Conservation (phyloP, 2,113 vertebrate genomes). For the Gymnobelideus leadbeateri region DNA sequence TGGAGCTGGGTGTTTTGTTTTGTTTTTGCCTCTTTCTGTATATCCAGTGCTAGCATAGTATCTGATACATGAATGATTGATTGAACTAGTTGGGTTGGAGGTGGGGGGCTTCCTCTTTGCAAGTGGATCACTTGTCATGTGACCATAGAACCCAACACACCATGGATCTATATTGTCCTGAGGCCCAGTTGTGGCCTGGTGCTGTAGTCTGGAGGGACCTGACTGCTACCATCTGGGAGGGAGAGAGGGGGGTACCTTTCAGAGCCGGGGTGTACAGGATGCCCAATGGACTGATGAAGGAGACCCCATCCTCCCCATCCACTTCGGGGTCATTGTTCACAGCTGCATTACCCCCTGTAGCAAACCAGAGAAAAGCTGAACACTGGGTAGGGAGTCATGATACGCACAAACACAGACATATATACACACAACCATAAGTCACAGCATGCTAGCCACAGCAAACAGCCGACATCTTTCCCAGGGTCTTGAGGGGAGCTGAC, state of each 20-base stretch:
- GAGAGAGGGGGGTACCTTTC: conserved; percentile 89
- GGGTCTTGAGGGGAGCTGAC: neutral
- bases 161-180: neutral
- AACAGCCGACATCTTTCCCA: neutral
- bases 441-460: conserved; percentile 27
- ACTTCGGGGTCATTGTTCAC: conserved; percentile 90
- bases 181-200: neutral
- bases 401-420: conserved; percentile 49
- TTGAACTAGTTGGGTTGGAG: neutral
- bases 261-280: conserved; percentile 92
- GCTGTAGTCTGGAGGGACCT: neutral
- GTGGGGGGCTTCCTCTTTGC: neutral
- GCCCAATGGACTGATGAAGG: conserved; percentile 93
- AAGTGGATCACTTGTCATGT: neutral
- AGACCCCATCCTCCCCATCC: conserved; percentile 96
- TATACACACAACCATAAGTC: neutral
- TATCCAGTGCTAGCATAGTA: neutral
- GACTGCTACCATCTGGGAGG: neutral
- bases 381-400: conserved; percentile 53
- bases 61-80: neutral
- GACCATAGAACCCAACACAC: neutral
- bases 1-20: neutral
- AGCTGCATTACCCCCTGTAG: conserved; percentile 93
- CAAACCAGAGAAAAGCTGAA: conserved; percentile 84
- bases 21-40: neutral